Evolutionary conservation across 2,888 invertebrate species (phyloP).

Genomic region (Sylvicola cinctus): DNA sequence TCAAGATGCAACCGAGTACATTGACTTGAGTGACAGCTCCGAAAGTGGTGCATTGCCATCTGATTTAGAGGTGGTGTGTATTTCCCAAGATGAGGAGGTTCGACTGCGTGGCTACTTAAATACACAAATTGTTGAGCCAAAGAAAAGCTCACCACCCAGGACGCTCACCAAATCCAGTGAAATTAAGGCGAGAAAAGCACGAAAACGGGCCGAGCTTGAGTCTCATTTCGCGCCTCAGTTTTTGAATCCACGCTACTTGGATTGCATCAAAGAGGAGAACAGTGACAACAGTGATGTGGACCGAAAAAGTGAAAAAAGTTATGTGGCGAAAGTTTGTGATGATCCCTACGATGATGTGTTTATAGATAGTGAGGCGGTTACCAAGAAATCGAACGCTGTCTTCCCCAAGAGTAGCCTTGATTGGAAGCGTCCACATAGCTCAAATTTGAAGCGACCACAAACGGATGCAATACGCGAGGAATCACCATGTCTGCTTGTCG

Average conservation of each 20-base stretch:
- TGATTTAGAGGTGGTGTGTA: constrained; percentile 2
- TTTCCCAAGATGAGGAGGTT: background rate
- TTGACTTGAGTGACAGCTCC: constrained; percentile 11
- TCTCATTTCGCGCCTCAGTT: constrained; percentile 34
- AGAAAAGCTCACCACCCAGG: background rate
- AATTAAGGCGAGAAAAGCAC: constrained; percentile 25
- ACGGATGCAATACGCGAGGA: constrained; percentile 17
- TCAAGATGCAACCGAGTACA: constrained; percentile 29
- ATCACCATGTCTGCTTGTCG: constrained; percentile 31
- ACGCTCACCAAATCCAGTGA: constrained; percentile 7
- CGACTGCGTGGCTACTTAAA: background rate
- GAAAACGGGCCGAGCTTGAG: constrained; percentile 32
- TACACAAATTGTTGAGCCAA: background rate
- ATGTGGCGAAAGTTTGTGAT: constrained; percentile 14
- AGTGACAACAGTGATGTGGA: constrained; percentile 43
- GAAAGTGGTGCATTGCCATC: constrained; percentile 14
- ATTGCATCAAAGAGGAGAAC: constrained; percentile 59
- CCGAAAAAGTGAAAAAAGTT: constrained; percentile 20
- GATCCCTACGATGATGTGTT: constrained; percentile 32
- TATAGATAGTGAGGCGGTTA: constrained; percentile 19
- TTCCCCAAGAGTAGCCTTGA: constrained; percentile 24
- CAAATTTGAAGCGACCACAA: constrained; percentile 16
- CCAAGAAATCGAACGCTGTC: constrained; percentile 20
- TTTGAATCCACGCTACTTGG: constrained; percentile 43
- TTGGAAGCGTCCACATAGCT: constrained; percentile 15